Evolutionary conservation across 2,113 vertebrate genomes (phyloP).

Genomic region (Thinocorus orbignyianus): DNA sequence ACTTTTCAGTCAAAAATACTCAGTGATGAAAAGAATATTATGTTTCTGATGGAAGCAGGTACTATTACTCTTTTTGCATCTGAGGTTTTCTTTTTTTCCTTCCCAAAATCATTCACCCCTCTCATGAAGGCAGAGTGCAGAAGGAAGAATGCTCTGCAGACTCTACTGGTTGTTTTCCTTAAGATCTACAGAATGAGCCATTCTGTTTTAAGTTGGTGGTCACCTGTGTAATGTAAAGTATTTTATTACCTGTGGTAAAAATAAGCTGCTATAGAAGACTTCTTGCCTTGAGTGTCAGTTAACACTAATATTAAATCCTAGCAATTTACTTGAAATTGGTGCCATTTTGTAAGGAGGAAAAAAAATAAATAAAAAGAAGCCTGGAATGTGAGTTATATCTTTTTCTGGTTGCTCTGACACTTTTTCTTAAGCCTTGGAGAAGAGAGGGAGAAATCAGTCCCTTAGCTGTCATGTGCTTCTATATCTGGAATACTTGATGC

Average conservation of each 20-base stretch:
- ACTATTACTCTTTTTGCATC: background rate
- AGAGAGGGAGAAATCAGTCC: background rate
- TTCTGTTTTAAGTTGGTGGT: background rate
- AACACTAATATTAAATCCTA: background rate
- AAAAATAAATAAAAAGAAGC: background rate
- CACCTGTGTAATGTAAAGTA: background rate
- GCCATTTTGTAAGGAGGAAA: background rate
- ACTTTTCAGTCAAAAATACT: background rate
- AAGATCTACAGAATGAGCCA: background rate
- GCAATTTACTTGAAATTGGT: background rate
- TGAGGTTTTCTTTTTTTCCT: background rate
- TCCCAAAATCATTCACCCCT: fast-evolving
- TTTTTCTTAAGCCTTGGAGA: background rate
- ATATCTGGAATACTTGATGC: fast-evolving
- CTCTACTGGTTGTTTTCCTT: background rate
- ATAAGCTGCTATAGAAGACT: background rate
- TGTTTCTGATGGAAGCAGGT: background rate
- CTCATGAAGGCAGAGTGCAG: background rate
- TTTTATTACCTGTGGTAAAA: background rate
- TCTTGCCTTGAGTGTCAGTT: background rate
- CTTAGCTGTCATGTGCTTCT: background rate
- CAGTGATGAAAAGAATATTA: background rate
- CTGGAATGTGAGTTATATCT: background rate
- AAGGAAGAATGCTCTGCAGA: background rate
- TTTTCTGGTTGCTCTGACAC: background rate